Conservation (phyloP, 2,113 vertebrate species). For the Monopterus albus region DNA sequence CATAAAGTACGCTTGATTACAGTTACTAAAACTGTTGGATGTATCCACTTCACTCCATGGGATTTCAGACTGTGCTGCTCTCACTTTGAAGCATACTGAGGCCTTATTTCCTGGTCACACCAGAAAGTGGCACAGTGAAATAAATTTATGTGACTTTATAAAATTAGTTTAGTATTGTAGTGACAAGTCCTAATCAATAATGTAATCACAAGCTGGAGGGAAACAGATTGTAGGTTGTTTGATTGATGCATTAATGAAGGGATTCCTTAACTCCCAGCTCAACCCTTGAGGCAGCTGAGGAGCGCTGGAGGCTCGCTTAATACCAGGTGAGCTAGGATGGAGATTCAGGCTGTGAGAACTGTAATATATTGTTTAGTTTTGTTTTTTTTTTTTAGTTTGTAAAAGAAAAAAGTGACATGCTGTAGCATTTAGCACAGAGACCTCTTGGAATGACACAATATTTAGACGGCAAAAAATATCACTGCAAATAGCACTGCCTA, state of each 20-base stretch:
- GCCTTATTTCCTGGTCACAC: not conserved
- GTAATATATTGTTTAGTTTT: constrained; percentile 8
- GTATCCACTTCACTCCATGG: too few relatives aligned
- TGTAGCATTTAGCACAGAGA: constrained; percentile 9
- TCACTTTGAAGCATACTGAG: not conserved
- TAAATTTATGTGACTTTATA: not conserved
- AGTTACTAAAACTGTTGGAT: not conserved
- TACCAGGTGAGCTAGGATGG: not conserved
- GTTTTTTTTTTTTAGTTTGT: not conserved
- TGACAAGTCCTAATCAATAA: not conserved
- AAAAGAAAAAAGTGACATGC: constrained; percentile 16
- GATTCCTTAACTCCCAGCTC: not conserved
- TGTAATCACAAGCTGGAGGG: not conserved
- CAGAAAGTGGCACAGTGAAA: not conserved
- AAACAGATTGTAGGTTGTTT: not conserved
- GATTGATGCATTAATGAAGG: not conserved
- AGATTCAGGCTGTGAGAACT: not conserved
- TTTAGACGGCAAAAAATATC: too few relatives aligned
- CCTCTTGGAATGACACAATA: constrained; percentile 50
- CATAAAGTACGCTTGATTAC: not conserved
- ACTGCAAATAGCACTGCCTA: not conserved
- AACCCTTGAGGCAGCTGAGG: not conserved
- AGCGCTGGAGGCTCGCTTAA: not conserved
- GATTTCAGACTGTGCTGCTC: not conserved
- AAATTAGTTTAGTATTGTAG: not conserved